These are phyloP conservation scores for Apis dorsata DNA, from an alignment of 1,140 invertebrate species.

Conservation along the genomic window DNA sequence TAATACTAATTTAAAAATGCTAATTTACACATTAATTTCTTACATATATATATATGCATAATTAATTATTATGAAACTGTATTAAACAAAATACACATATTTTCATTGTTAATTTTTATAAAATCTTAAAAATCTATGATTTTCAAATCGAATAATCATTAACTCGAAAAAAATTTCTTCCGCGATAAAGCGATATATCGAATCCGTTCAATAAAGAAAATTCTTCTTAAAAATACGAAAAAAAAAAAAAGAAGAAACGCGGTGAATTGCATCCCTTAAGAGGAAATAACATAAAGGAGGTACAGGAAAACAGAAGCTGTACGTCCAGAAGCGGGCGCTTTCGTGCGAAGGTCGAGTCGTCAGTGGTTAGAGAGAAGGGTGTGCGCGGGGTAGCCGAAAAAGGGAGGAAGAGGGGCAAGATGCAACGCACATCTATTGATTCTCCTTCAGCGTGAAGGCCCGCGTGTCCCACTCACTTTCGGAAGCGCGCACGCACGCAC, in stretches of 20 bases:
- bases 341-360: slow-evolving; percentile 59
- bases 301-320: slow-evolving; percentile 7
- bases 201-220: background rate
- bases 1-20: no score
- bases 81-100: no score
- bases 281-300: slow-evolving; percentile 9
- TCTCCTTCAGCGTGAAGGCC: slow-evolving; percentile 65
- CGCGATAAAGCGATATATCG: background rate
- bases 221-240: background rate
- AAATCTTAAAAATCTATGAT: no score
- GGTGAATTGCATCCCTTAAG: background rate
- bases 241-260: background rate
- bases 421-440: slow-evolving; percentile 78
- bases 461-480: slow-evolving; percentile 64
- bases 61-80: no score
- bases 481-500: slow-evolving; percentile 48
- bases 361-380: slow-evolving; percentile 55
- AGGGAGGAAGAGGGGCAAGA: slow-evolving; percentile 71
- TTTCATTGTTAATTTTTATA: no score
- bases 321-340: slow-evolving; percentile 13
- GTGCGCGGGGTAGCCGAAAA: slow-evolving; percentile 57
- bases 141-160: no score
- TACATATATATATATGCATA: no score
- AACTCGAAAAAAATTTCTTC: background rate
- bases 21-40: no score